Conservation (phyloP, 2,113 vertebrate species). For the Mirza zaza region DNA sequence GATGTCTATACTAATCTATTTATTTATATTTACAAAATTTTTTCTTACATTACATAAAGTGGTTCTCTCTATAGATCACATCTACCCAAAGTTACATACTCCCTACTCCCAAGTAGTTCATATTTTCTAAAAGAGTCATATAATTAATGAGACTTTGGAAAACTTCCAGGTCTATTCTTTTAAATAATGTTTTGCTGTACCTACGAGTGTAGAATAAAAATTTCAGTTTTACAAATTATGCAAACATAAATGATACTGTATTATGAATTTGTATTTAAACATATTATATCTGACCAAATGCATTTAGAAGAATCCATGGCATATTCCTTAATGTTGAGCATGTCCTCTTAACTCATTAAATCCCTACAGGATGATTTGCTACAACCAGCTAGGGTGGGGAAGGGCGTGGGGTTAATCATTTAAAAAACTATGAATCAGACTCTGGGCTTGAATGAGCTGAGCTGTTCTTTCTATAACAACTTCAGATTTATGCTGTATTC, state of each 20-base stretch:
- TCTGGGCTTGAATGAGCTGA: neutral
- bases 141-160: neutral
- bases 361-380: neutral
- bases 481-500: neutral
- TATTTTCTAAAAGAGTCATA: neutral
- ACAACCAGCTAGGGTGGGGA: neutral
- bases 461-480: conserved; percentile 12
- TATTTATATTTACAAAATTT: neutral
- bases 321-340: neutral
- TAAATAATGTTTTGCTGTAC: neutral
- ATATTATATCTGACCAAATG: neutral
- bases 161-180: neutral
- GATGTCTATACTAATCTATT: neutral
- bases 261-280: neutral
- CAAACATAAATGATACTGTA: neutral
- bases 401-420: conserved; percentile 24
- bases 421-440: conserved; percentile 65
- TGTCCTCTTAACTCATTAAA: conserved; percentile 29
- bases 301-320: neutral
- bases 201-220: neutral
- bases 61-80: neutral
- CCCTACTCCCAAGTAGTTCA: neutral
- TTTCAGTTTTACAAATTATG: neutral
- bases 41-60: neutral
- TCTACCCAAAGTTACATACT: neutral